Percentiles rank a stretch among this genome's conserved stretches.
Conservation (phyloP, 2,797 vertebrate genomes). For the Oophaga sylvatica region DNA sequence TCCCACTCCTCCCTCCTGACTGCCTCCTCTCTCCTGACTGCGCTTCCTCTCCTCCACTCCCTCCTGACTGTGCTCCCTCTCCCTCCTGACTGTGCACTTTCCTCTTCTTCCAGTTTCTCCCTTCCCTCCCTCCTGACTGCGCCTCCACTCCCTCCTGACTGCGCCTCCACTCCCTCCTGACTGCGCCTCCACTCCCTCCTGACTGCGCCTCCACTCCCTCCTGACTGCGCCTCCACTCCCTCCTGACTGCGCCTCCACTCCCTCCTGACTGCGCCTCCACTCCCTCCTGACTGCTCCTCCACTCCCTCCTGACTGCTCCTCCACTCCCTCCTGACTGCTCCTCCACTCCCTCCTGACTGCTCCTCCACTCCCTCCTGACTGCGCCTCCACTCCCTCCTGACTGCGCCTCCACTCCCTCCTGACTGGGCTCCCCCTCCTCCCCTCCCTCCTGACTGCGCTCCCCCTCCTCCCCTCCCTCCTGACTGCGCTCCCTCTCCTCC, state of each 20-base stretch:
- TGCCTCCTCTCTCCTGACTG: background rate
- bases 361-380: background rate
- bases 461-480: background rate
- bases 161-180: background rate
- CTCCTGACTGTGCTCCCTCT: background rate
- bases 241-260: too few relatives aligned
- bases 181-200: too few relatives aligned
- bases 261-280: too few relatives aligned
- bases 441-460: background rate
- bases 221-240: background rate
- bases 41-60: too few relatives aligned
- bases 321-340: too few relatives aligned
- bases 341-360: too few relatives aligned
- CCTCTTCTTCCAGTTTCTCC: rapidly evolving
- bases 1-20: background rate
- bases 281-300: too few relatives aligned
- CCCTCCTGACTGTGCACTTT: too few relatives aligned
- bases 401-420: background rate
- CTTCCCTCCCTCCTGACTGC: background rate
- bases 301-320: too few relatives aligned
- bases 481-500: too few relatives aligned
- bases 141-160: too few relatives aligned
- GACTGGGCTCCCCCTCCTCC: too few relatives aligned
- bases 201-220: rapidly evolving
- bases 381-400: background rate